Evolutionary conservation across 35 echinoderm and acorn worm genomes (phyloP).

Genomic region (Amphiura filiformis): DNA sequence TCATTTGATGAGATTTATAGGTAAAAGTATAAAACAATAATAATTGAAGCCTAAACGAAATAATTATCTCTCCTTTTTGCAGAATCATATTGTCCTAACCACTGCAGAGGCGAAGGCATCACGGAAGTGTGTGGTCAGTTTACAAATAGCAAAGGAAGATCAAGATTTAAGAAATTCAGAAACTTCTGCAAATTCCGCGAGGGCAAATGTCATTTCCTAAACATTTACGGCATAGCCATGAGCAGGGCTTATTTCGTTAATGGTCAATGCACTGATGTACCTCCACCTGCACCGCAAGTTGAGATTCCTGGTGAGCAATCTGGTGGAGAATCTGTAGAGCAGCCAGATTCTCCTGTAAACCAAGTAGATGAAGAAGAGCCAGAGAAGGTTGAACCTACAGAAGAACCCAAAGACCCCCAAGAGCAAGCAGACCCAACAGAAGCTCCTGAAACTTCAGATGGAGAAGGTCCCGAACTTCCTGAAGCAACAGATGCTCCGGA

Average conservation of each 20-base stretch:
- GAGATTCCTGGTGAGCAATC: not conserved
- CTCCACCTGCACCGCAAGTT: not conserved
- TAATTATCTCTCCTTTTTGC: too few species aligned
- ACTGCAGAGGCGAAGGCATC: conserved; percentile 29
- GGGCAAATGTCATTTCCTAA: not conserved
- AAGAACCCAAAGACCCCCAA: not conserved
- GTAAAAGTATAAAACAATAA: too few species aligned
- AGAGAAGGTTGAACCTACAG: not conserved
- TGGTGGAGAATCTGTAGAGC: not conserved
- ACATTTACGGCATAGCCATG: not conserved
- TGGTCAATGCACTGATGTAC: not conserved
- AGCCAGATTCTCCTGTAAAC: not conserved
- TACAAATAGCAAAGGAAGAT: not conserved
- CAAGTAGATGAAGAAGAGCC: not conserved
- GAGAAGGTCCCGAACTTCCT: not conserved
- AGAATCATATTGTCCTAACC: conserved; percentile 7
- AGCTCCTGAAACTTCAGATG: not conserved
- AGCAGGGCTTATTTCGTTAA: not conserved
- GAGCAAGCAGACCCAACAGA: not conserved
- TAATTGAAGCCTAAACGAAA: too few species aligned
- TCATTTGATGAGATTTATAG: too few species aligned
- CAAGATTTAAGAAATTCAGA: not conserved
- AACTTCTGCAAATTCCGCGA: not conserved
- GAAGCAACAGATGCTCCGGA: not conserved
- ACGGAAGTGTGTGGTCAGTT: not conserved